These are phyloP conservation scores for Polyodon spathula DNA, from an alignment of 2,113 vertebrate species.

Conservation along the genomic window DNA sequence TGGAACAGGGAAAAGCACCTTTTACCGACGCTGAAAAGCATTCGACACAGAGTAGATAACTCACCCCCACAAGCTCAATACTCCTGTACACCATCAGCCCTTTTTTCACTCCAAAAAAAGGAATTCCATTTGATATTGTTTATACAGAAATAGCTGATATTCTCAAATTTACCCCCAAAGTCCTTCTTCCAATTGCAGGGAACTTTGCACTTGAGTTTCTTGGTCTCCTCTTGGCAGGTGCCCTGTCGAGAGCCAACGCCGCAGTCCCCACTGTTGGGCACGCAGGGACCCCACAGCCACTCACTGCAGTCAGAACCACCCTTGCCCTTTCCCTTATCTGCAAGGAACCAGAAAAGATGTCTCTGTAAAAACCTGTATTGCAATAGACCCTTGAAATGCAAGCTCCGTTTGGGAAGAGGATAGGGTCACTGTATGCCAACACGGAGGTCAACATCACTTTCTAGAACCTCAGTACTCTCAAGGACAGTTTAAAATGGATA, in stretches of 20 bases:
- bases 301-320: slow-evolving; percentile 62
- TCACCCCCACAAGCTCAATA: background rate
- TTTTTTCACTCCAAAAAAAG: background rate
- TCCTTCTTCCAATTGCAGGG: slow-evolving; percentile 98
- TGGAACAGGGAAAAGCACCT: slow-evolving; percentile 29
- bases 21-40: too few relatives aligned
- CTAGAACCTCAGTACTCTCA: too few relatives aligned
- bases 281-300: slow-evolving; percentile 71
- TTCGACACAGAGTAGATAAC: background rate
- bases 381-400: too few relatives aligned
- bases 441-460: too few relatives aligned
- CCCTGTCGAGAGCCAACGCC: slow-evolving; percentile 74
- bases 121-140: background rate
- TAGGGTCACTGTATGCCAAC: too few relatives aligned
- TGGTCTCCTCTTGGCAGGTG: slow-evolving; percentile 66
- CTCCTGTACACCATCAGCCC: background rate
- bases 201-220: slow-evolving; percentile 76
- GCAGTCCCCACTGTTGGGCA: slow-evolving; percentile 75
- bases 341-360: background rate
- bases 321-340: slow-evolving; percentile 62
- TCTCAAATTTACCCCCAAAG: slow-evolving; percentile 69
- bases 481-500: too few relatives aligned
- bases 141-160: background rate
- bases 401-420: too few relatives aligned
- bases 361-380: too few relatives aligned